Percentiles rank a stretch among this genome's conserved stretches.
Evolutionary conservation across 1,140 invertebrate genomes (phyloP).

Genomic region (Rhopalosiphum padi): DNA sequence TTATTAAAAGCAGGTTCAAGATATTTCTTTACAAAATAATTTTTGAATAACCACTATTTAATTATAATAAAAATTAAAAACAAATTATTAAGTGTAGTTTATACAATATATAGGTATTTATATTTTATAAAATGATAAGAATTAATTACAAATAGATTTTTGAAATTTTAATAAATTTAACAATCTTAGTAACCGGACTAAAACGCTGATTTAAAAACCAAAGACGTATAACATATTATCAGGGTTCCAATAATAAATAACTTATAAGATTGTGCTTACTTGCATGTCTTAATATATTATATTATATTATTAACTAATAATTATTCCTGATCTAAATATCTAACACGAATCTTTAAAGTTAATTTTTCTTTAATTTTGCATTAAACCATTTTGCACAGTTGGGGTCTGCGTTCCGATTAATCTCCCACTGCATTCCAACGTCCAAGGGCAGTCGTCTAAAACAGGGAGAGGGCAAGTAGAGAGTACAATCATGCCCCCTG

Average conservation of each 20-base stretch:
- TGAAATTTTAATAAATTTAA: not conserved
- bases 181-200: no score
- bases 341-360: not conserved
- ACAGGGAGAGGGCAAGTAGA: not conserved
- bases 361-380: constrained; percentile 5
- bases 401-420: constrained; percentile 36
- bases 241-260: not conserved
- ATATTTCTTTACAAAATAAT: not conserved
- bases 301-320: not conserved
- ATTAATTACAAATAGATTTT: not conserved
- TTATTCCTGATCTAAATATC: not conserved
- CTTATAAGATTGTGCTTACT: not conserved
- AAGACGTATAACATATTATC: not conserved
- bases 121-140: not conserved
- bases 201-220: not conserved
- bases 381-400: constrained; percentile 37
- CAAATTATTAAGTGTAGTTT: not conserved
- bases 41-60: not conserved
- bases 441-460: constrained; percentile 39
- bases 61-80: not conserved
- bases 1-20: not conserved
- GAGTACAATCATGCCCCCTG: constrained; percentile 40
- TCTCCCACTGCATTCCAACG: constrained; percentile 46
- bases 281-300: not conserved
- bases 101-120: not conserved